phyloP scores from a whole-genome alignment of 1,140 invertebrate genomes.

The Ruditapes philippinarum region DNA sequence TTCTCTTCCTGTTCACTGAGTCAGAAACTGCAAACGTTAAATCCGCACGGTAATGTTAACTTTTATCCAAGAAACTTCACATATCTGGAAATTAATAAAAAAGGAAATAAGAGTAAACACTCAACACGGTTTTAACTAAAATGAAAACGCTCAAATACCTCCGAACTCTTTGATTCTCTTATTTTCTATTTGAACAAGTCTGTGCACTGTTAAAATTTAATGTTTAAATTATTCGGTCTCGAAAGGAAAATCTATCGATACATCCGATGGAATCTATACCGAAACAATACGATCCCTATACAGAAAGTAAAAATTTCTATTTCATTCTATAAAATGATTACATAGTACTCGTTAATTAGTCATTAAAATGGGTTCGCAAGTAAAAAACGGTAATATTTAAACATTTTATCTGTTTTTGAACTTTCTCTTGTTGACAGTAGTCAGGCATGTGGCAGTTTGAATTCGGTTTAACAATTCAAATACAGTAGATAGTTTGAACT shows the following conservation, averaged over 20 bases:
- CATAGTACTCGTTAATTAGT: neutral
- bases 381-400: neutral
- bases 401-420: neutral
- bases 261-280: neutral
- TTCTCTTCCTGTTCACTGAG: no score
- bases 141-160: no score
- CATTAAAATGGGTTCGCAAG: neutral
- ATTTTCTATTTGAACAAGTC: no score
- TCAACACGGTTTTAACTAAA: no score
- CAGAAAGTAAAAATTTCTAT: neutral
- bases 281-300: neutral
- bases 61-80: no score
- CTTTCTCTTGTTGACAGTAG: neutral
- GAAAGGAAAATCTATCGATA: neutral
- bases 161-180: no score
- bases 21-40: no score
- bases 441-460: neutral
- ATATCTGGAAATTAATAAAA: no score
- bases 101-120: no score
- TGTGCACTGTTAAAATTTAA: no score
- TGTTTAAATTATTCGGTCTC: no score
- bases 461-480: neutral
- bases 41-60: no score
- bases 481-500: constrained; percentile 20
- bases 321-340: neutral